Conservation (phyloP, 2,113 vertebrate species). For the Psittacara wagleri region DNA sequence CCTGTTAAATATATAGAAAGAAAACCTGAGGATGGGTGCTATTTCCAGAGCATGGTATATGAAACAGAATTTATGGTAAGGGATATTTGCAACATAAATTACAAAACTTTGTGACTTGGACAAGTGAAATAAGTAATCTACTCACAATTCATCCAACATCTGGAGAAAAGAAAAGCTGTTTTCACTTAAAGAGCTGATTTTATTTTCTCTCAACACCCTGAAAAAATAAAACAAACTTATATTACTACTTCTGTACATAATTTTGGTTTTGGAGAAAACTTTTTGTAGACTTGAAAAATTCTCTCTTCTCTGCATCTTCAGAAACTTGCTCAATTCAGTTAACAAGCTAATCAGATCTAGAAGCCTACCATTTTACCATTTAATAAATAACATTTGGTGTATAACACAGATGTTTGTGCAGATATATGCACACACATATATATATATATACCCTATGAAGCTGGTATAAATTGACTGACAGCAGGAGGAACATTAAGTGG, state of each 20-base stretch:
- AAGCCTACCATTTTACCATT: not conserved
- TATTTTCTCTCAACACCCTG: conserved; percentile 89
- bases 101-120: not conserved
- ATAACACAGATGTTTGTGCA: not conserved
- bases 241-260: not conserved
- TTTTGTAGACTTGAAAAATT: not conserved
- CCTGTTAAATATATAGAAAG: not conserved
- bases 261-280: not conserved
- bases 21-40: not conserved
- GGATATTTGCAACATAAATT: not conserved
- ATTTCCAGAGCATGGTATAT: not conserved
- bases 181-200: conserved; percentile 85
- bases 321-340: not conserved
- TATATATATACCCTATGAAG: accelerated
- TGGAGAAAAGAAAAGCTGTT: conserved; percentile 87
- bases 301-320: not conserved
- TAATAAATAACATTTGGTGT: not conserved
- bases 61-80: not conserved
- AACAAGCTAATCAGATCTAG: not conserved
- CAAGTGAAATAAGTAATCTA: conserved; percentile 36
- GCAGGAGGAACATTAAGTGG: not conserved
- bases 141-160: conserved; percentile 92
- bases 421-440: accelerated
- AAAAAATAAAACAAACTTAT: conserved; percentile 34
- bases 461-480: not conserved